Conservation (phyloP, 2,888 invertebrate genomes). For the Troides oblongomaculatus region DNA sequence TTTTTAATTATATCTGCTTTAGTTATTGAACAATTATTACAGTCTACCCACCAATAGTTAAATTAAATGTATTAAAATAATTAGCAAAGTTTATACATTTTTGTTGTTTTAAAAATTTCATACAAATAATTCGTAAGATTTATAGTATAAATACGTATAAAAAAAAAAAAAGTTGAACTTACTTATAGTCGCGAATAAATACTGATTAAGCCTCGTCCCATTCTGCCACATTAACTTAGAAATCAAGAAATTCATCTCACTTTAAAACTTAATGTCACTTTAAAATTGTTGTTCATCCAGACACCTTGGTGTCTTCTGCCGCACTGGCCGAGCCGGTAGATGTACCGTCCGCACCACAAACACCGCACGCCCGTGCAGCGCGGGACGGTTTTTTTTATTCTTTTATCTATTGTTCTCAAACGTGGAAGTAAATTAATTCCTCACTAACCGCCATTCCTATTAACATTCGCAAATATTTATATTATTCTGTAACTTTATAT, state of each 20-base stretch:
- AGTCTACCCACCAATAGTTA: no score
- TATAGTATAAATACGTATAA: background rate
- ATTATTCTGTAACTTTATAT: background rate
- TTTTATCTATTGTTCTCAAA: slow-evolving; percentile 24
- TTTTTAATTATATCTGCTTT: no score
- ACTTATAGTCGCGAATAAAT: slow-evolving; percentile 69
- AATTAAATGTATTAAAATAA: no score
- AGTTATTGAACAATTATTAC: no score
- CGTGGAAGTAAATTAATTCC: slow-evolving; percentile 18
- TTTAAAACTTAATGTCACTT: slow-evolving; percentile 30
- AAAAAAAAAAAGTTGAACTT: slow-evolving; percentile 46
- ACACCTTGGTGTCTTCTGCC: slow-evolving; percentile 48
- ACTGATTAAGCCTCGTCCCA: slow-evolving; percentile 69
- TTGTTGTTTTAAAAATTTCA: background rate
- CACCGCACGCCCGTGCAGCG: slow-evolving; percentile 37
- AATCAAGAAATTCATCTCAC: slow-evolving; percentile 64
- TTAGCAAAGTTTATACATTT: no score
- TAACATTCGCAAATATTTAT: background rate
- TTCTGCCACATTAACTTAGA: slow-evolving; percentile 66
- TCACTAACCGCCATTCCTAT: slow-evolving; percentile 4
- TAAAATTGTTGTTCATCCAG: slow-evolving; percentile 40
- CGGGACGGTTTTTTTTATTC: slow-evolving; percentile 29
- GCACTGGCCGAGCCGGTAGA: slow-evolving; percentile 43
- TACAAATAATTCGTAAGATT: background rate
- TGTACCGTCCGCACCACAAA: slow-evolving; percentile 38